Base-by-base conservation (phyloP, 2,113 vertebrate genomes). In the Numida meleagris region DNA sequence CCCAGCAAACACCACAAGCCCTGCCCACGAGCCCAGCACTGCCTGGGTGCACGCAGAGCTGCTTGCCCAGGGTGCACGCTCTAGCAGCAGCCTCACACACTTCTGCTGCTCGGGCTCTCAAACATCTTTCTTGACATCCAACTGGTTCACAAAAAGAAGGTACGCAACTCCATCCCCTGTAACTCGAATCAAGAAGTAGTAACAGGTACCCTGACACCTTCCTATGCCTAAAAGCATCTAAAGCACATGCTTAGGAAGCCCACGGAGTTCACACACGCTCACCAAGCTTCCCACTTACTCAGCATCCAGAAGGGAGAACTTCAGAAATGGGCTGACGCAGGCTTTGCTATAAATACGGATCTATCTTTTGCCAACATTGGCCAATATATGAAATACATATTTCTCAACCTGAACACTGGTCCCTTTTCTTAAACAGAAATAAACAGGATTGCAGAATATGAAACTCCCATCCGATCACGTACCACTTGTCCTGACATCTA, bases 241-340 rank as follows among this genome's bases (percentile, higher is more conserved):
- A 50, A 12, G 7, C 3, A 11, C 18, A n/a, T 17, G 12, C 31
- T 51, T 25, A 4, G 24, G 71, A 82, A 68, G 58, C 31, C 33
- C 14, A 1, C 10, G 5, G 3, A 29, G 19, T 29, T 38, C 51
- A 33, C 13, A 43, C 31, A 42, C 20, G 4, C 57, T 79, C 40
- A 73, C 6, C 58, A 53, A 45, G 43, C 72, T 20, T 14, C 48
- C 50, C 53, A 42, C 42, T 34, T 53, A 42, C n/a, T 4, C 36
- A 72, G 27, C 59, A 90, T 18, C 10, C 16, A 14, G 38, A 40
- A 38, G 61, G 61, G 11, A 63, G 61, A 91, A 92, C 72, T 70
- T 66, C 9, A 95, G 90, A 65, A 82, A 90, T 33, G 65, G 92
- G 90, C 95, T 96, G 90, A 96, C 94, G 46, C 88, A 92, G 67